Base-by-base conservation (phyloP, 2,113 vertebrate species). In the Corythoichthys haematopterus region DNA sequence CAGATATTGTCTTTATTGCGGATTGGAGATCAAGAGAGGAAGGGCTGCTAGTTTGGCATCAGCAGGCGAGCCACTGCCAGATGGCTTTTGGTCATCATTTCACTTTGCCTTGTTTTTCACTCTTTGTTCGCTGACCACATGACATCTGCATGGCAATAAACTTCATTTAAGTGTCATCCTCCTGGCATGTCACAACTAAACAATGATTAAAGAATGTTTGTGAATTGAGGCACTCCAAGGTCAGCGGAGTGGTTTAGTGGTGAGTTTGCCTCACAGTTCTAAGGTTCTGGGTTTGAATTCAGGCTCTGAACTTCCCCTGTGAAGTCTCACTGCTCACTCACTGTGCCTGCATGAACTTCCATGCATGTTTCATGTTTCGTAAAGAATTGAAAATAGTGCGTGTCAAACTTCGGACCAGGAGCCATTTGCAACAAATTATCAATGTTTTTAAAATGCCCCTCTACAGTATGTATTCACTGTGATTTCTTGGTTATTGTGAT, bases 1-100 rank as follows among this genome's bases (percentile, higher is more conserved):
- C 53, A 65, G 70, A 70, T 72, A 75, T 72, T 52, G 50, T 58
- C 65, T 75, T 70, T 45, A 37, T 67, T 82, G 60, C 64, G 66
- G 64, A 76, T 10, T 6, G 46, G 43, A 65, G 13, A 78, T 57
- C 64, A 70, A 67, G 43, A 47, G 15, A 46, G 40, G 55, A 57
- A 57, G 55, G 60, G 60, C n/a, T 62, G 20, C 60, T 62, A 33
- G 43, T 62, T 45, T 62, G 40, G 60, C 43, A 46, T 62, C 20
- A 46, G 43, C 11, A 46, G 40, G 43, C 33, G 55, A 57, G 33
- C 33, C 28, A 1, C 35, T 57, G 55, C 60, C 40, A 62, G 43
- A 62, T 62, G 59, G 59, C 38, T 28, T 36, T 62, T 43, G 59
- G 38, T 61, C 59, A 62, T 62, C n/a, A 28, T 33, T 45, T 6